Evolutionary conservation across 2,888 invertebrate genomes (phyloP).

Genomic region (Serripes groenlandicus): DNA sequence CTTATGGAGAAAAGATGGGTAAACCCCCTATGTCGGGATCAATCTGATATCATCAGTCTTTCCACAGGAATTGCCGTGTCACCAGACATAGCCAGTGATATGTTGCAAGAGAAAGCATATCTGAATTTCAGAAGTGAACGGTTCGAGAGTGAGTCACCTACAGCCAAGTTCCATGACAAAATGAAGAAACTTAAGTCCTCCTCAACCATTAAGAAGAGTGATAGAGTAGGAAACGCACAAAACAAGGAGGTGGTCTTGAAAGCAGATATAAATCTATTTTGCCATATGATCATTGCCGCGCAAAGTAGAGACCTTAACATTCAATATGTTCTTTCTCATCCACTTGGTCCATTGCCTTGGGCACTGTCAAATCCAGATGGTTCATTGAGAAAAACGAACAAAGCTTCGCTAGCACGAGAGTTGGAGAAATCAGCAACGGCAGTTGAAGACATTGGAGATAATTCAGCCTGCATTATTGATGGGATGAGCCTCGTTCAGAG

Average conservation of each 20-base stretch:
- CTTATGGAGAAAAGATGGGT: slow-evolving; percentile 44
- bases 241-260: not conserved
- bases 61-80: slow-evolving; percentile 28
- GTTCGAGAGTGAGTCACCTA: not conserved
- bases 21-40: slow-evolving; percentile 40
- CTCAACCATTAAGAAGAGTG: not conserved
- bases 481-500: not conserved
- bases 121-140: not conserved
- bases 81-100: slow-evolving; percentile 22
- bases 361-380: not conserved
- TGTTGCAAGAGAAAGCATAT: too few relatives aligned
- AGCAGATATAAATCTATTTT: slow-evolving; percentile 6
- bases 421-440: slow-evolving; percentile 22
- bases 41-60: slow-evolving; percentile 30
- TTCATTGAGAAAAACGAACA: not conserved
- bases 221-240: not conserved
- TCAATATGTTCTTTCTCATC: not conserved
- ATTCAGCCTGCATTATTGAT: not conserved
- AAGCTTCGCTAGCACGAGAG: not conserved
- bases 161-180: not conserved
- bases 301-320: not conserved
- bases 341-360: not conserved
- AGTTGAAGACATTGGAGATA: too few relatives aligned
- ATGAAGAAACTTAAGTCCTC: not conserved
- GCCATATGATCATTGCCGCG: not conserved